phyloP scores from a whole-genome alignment of 2,888 invertebrate genomes.

The Sclerodermus sp. region DNA sequence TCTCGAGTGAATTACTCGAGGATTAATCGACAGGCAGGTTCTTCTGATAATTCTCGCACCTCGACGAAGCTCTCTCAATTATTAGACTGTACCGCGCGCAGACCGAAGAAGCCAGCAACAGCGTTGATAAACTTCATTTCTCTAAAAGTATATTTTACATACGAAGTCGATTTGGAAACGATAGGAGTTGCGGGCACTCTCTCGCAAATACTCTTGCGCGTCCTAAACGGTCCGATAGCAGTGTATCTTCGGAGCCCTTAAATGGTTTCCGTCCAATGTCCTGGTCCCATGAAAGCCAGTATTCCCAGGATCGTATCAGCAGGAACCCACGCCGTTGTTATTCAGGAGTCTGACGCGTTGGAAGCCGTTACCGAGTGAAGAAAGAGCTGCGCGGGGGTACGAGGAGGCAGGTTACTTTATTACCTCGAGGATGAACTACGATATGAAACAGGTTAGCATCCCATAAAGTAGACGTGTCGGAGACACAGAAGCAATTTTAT shows the following conservation, averaged over 20 bases:
- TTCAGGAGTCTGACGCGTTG: constrained; percentile 11
- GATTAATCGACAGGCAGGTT: too few relatives aligned
- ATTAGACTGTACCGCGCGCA: too few relatives aligned
- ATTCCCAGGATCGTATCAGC: constrained; percentile 9
- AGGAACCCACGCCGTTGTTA: constrained; percentile 17
- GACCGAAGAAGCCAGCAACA: too few relatives aligned
- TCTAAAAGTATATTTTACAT: too few relatives aligned
- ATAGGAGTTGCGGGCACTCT: too few relatives aligned
- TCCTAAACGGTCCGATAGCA: too few relatives aligned
- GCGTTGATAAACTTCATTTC: too few relatives aligned
- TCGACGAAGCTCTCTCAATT: too few relatives aligned
- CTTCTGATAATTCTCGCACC: too few relatives aligned
- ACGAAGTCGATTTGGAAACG: too few relatives aligned
- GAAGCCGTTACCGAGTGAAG: constrained; percentile 2
- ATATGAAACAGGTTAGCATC: constrained; percentile 34
- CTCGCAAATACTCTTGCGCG: too few relatives aligned
- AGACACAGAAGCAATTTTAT: constrained; percentile 50
- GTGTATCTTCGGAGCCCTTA: not conserved
- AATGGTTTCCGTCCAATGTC: constrained; percentile 12
- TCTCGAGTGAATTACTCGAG: too few relatives aligned
- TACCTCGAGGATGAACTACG: constrained; percentile 22
- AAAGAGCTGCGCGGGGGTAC: constrained; percentile 4
- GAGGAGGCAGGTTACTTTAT: constrained; percentile 12
- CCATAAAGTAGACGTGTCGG: constrained; percentile 37
- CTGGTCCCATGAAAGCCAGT: constrained; percentile 11